These are phyloP conservation scores for Chionis minor DNA, from an alignment of 2,113 vertebrate species.

Conservation along the genomic window DNA sequence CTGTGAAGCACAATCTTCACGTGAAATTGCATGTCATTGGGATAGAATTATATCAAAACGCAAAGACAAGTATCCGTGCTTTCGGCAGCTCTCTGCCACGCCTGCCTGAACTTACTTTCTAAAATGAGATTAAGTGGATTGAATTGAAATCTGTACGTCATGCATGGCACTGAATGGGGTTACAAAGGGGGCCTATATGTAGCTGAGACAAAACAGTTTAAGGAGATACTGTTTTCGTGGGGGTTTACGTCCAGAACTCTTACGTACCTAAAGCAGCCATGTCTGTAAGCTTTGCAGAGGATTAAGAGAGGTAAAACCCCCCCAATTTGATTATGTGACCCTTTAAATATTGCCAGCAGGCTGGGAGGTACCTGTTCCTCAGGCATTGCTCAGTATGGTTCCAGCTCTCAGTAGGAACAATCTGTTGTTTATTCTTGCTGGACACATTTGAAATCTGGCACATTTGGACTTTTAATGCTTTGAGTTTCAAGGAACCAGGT, in stretches of 20 bases:
- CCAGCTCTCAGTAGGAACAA: background rate
- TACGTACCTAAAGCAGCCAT: background rate
- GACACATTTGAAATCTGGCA: background rate
- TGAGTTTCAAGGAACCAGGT: constrained; percentile 13
- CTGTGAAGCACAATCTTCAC: background rate
- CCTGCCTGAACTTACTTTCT: background rate
- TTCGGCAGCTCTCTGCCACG: background rate
- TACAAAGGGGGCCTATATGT: background rate
- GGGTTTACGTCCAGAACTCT: background rate
- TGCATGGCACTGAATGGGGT: background rate
- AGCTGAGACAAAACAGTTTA: constrained; percentile 7
- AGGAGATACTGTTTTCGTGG: background rate
- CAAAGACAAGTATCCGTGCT: background rate
- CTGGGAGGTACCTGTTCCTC: background rate
- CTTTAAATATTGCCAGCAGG: background rate
- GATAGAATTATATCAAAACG: background rate
- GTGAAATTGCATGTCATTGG: background rate
- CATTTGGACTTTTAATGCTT: background rate
- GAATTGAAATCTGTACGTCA: constrained; percentile 6
- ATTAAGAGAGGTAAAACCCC: background rate
- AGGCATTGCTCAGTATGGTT: rapidly evolving
- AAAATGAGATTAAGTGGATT: constrained; percentile 21
- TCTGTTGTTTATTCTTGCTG: background rate
- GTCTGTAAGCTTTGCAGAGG: background rate
- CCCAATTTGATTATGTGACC: background rate